Base-by-base conservation (phyloP, 2,797 vertebrate species). In the Ceryle rudis region DNA sequence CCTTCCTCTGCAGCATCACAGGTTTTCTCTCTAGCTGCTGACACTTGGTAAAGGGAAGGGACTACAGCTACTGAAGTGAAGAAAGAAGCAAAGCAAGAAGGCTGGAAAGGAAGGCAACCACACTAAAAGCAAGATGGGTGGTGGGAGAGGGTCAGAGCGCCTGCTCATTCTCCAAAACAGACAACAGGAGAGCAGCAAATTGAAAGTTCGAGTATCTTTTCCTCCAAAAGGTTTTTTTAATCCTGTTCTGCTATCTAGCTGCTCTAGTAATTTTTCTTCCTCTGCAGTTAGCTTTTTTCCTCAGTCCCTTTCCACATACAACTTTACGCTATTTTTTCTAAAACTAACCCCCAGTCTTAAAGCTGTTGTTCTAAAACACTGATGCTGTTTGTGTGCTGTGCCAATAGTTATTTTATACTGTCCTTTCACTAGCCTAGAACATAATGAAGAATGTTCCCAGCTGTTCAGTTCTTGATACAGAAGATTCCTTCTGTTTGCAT, bases 391-490 rank as follows among this genome's bases (percentile, higher is more conserved):
- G 55, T 58, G 11, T 77, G 11, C 22, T 33, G 14, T 73, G 29
- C 41, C 41, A 84, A 7, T 74, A 74, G 54, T 79, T 86, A 44
- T 42, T 85, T 93, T 72, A 54, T 64, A 14, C 31, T 44, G 21
- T 67, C 26, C 21, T 93, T 86, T 66, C 19, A 3, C 60, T 61
- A 64, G 22, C 47, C 47, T 82, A 67, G 35, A 77, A 77, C 41
- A 19, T 58, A 64, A 37, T 61, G 74, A 72, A 47, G 13, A 60
- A 23, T 31, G 19, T 80, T 81, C 37, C 39, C n/a, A 52, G 67
- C 55, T 58, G 19, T 75, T 89, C 33, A 21, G 66, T 86, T 93
- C 79, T 75, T 84, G 73, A 62, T 86, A 51, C 47, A 71, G 61
- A 80, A 55, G 83, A 54, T 66, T 70, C 44, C 35, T 60, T 84